These are phyloP conservation scores for Lutjanus argentimaculatus DNA, from an alignment of 2,797 vertebrate genomes.

Conservation along the genomic window DNA sequence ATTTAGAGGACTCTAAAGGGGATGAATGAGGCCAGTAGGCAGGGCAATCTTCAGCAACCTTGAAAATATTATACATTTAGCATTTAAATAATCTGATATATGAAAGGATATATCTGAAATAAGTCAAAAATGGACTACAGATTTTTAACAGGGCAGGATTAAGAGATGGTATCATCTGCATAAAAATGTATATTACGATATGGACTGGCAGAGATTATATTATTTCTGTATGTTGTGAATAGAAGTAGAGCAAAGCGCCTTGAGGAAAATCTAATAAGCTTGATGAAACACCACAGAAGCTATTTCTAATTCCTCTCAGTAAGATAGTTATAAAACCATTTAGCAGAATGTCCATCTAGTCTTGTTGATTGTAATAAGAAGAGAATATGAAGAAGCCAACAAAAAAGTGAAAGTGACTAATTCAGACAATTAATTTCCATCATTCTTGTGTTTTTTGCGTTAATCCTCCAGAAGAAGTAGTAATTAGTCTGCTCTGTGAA, in stretches of 20 bases:
- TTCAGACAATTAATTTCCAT: slow-evolving; percentile 2
- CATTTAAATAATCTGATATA: background rate
- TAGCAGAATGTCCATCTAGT: too few relatives aligned
- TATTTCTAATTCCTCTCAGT: too few relatives aligned
- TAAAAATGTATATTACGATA: too few relatives aligned
- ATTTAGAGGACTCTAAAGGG: background rate
- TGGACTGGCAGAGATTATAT: too few relatives aligned
- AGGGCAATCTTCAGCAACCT: background rate
- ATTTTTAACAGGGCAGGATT: background rate
- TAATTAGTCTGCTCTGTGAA: slow-evolving; percentile 50
- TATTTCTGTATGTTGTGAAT: too few relatives aligned
- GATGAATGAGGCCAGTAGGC: background rate
- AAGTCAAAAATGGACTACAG: background rate
- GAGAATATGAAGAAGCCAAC: too few relatives aligned
- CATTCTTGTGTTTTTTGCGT: slow-evolving; percentile 27
- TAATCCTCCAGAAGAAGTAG: slow-evolving; percentile 36
- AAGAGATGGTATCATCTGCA: too few relatives aligned
- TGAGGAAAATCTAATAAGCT: too few relatives aligned
- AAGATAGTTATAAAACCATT: too few relatives aligned
- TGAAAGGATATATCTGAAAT: background rate
- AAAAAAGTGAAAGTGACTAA: slow-evolving; percentile 4
- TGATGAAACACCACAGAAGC: too few relatives aligned
- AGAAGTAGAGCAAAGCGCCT: too few relatives aligned
- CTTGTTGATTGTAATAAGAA: too few relatives aligned
- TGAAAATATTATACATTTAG: background rate